A percentile compares a stretch with the other conserved stretches of the same genome.
Evolutionary conservation across 2,113 vertebrate genomes (phyloP).

Genomic region (Sylvia atricapilla): DNA sequence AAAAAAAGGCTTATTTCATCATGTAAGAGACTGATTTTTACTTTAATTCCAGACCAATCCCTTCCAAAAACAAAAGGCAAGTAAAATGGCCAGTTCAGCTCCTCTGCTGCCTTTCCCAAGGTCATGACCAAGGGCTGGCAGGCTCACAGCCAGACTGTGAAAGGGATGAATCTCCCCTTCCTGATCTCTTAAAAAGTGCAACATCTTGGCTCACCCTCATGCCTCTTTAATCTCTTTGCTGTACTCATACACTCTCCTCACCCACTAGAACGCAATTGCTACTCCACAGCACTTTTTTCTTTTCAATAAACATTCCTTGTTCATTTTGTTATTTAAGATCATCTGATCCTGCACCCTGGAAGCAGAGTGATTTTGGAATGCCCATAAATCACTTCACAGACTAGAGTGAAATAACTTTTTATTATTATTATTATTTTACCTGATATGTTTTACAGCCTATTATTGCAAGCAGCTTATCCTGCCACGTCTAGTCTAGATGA

Average conservation of each 20-base stretch:
- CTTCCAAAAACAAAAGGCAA: conserved; percentile 38
- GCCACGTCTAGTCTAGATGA: not conserved
- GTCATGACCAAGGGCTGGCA: conserved; percentile 30
- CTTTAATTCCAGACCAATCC: not conserved
- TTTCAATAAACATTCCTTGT: not conserved
- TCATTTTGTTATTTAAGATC: not conserved
- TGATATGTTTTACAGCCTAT: not conserved
- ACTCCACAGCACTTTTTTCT: not conserved
- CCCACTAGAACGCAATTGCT: not conserved
- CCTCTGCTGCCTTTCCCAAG: not conserved
- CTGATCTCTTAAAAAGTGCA: not conserved
- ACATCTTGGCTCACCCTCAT: conserved; percentile 40
- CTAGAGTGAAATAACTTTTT: not conserved
- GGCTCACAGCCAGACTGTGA: not conserved
- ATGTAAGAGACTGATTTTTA: not conserved
- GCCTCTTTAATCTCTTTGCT: conserved; percentile 50
- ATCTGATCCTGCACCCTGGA: not conserved
- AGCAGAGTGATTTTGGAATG: not conserved
- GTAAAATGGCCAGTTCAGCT: conserved; percentile 8
- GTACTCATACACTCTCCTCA: not conserved
- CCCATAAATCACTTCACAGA: not conserved
- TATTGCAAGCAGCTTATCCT: not conserved
- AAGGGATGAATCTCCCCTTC: conserved; percentile 5
- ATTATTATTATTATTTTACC: not conserved
- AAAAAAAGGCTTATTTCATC: not conserved